Conservation (phyloP, 2,888 invertebrate species). For the Sericinus montela region DNA sequence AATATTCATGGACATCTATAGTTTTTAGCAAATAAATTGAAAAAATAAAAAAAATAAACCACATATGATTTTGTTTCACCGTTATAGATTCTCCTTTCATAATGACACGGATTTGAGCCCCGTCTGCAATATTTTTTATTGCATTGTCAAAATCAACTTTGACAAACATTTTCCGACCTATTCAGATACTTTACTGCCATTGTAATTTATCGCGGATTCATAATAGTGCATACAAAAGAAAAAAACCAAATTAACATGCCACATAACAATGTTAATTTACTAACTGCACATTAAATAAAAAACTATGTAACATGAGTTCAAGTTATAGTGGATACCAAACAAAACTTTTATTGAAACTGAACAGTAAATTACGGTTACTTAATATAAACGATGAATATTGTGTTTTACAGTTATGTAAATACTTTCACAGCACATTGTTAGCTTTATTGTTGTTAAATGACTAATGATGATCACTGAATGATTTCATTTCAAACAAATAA, state of each 20-base stretch:
- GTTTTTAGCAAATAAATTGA: too few species aligned
- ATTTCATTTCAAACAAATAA: not conserved
- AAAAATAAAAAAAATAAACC: too few species aligned
- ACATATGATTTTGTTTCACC: too few species aligned
- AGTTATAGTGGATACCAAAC: constrained; percentile 22
- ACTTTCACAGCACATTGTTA: constrained; percentile 16
- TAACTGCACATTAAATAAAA: not conserved
- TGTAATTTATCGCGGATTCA: constrained; percentile 1
- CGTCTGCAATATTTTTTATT: not conserved
- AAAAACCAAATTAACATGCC: constrained; percentile 5
- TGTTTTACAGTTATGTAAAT: constrained; percentile 16
- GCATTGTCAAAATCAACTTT: constrained; percentile 18
- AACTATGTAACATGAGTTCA: constrained; percentile 12
- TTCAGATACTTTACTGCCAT: constrained; percentile 2
- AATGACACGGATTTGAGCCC: too few species aligned
- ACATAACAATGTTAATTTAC: not conserved
- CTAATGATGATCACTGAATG: not conserved
- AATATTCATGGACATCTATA: too few species aligned
- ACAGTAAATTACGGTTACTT: constrained; percentile 30
- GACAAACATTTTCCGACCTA: not conserved
- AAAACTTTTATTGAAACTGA: constrained; percentile 29
- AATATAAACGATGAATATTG: constrained; percentile 24
- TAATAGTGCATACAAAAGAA: constrained; percentile 4
- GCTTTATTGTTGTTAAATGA: constrained; percentile 1
- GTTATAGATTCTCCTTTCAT: too few species aligned